These are phyloP conservation scores for Antechinus stuartii DNA, from an alignment of 2,113 vertebrate species.

Conservation along the genomic window DNA sequence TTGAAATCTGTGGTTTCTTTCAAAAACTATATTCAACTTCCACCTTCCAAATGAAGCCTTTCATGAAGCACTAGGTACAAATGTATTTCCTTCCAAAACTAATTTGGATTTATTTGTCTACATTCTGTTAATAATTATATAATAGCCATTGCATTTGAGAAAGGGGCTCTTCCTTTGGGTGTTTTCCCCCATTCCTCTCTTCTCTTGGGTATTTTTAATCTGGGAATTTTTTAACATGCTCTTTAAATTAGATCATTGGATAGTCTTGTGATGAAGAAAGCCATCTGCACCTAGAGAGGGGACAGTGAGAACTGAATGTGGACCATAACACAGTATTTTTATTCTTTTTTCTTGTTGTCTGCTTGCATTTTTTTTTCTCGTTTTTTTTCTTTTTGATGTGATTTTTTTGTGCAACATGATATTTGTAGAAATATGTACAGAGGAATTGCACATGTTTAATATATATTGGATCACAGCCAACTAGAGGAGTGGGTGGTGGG, in stretches of 20 bases:
- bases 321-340: too few species aligned
- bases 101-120: not conserved
- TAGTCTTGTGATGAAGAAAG: too few species aligned
- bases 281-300: too few species aligned
- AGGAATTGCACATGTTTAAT: too few species aligned
- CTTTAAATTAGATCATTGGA: not conserved
- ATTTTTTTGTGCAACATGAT: too few species aligned
- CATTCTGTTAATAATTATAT: not conserved
- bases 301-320: too few species aligned
- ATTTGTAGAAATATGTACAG: too few species aligned
- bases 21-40: not conserved
- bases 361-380: too few species aligned
- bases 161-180: not conserved
- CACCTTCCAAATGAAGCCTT: not conserved
- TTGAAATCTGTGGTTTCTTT: not conserved
- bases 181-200: not conserved
- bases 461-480: too few species aligned
- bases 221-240: not conserved
- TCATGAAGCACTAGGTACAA: not conserved
- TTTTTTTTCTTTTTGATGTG: too few species aligned
- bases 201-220: not conserved
- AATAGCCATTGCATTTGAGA: not conserved
- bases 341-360: too few species aligned
- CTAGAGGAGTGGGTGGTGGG: too few species aligned
- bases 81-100: not conserved